Evolutionary conservation across 2,797 vertebrate genomes (phyloP), one percentile per base, ranked within the genome.

Genomic region (Acrossocheilus fasciatus): DNA sequence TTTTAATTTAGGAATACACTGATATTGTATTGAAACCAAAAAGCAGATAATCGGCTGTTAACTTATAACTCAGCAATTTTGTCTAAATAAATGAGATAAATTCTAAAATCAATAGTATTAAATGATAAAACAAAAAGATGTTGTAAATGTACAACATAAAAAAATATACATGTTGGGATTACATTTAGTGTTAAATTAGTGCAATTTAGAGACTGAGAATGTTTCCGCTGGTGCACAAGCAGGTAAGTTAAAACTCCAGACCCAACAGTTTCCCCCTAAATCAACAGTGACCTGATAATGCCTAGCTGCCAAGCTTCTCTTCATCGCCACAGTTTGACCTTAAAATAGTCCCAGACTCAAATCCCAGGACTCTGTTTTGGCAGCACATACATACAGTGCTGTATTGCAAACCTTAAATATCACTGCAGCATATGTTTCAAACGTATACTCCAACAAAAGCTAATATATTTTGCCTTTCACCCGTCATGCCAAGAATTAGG

Each of bases 381-480:
- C 77, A 81, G 45, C 18, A 81, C 23, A 81, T 74, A 39, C 30
- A 74, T 18, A 81, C 62, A 59, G 17, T 43, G 62, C 76, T 62
- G 69, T 36, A 74, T 62, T 81, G 77, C 82, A 86, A 83, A 75
- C 59, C 54, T 74, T 69, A 30, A 47, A 83, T 84, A 85, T 81
- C 41, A 62, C 62, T 26, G 70, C 68, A 85, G 79, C 68, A 52
- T 59, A 23, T 50, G 74, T 88, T 89, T 87, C 74, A 89, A 75
- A 84, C 26, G 30, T 62, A 83, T 34, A 85, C n/a, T 88, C 74
- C 82, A 88, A 86, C 36, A 85, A 66, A 84, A 86, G 64, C 72
- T 81, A 83, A 90, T 74, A 52, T 41, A 86, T 81, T 78, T 86
- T 62, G 78, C 78, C 69, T 82, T 62, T 47, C 47, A 66, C 47